A percentile compares a stretch with the other conserved stretches of the same genome.
phyloP scores from a whole-genome alignment of 2,113 vertebrate genomes.

The Zosterops borbonicus region DNA sequence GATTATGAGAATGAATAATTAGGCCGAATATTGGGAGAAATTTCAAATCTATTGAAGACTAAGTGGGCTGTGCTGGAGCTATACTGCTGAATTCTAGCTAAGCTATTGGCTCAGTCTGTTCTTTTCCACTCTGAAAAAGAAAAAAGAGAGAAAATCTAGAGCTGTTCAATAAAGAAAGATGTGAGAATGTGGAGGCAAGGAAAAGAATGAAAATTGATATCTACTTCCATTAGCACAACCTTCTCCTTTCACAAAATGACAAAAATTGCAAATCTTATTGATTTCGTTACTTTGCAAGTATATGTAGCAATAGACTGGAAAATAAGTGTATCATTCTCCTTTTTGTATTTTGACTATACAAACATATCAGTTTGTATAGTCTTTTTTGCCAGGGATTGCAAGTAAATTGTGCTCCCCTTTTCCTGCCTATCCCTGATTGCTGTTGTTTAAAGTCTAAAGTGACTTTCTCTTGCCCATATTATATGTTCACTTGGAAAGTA shows the following conservation, averaged over 20 bases:
- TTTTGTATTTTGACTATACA: neutral
- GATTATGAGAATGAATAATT: neutral
- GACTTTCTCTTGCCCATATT: neutral
- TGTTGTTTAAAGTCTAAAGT: neutral
- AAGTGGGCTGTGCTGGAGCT: neutral
- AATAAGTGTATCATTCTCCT: neutral
- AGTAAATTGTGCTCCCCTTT: neutral
- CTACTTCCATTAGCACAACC: neutral
- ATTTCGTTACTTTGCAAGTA: neutral
- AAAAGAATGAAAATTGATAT: neutral
- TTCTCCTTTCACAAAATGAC: neutral
- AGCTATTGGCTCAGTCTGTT: neutral
- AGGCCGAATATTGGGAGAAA: neutral
- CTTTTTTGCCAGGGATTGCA: neutral
- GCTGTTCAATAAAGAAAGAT: neutral
- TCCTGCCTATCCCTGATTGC: neutral
- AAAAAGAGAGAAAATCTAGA: neutral
- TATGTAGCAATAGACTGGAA: neutral
- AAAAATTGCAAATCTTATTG: neutral
- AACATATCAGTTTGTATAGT: neutral
- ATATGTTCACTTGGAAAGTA: neutral
- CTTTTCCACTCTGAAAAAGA: neutral
- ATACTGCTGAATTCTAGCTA: neutral
- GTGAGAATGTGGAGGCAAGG: neutral
- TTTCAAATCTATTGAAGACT: neutral